phyloP scores from a whole-genome alignment of 2,888 invertebrate genomes.

The Fissipunctia ypsillon region DNA sequence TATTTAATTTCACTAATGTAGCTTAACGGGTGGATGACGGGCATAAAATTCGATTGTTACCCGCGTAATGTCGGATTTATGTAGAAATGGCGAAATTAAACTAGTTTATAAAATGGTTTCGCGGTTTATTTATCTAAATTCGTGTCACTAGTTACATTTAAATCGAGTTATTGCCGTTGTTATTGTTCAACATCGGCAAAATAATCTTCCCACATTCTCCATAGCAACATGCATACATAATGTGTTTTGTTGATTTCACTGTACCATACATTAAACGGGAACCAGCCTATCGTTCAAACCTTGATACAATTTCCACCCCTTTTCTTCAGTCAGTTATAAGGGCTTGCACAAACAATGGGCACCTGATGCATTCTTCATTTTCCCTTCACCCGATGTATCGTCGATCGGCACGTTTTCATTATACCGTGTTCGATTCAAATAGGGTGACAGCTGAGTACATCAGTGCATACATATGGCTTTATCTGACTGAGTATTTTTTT shows the following conservation, averaged over 20 bases:
- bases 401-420: constrained; percentile 56
- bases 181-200: not conserved
- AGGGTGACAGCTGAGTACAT: constrained; percentile 19
- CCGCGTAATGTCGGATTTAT: constrained; percentile 42
- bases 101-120: constrained; percentile 11
- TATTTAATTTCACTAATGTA: constrained; percentile 29
- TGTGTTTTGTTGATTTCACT: not conserved
- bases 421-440: constrained; percentile 51
- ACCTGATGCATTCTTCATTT: constrained; percentile 37
- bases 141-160: constrained; percentile 4
- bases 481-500: constrained; percentile 17
- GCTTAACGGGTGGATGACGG: not conserved
- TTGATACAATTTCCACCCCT: constrained; percentile 4
- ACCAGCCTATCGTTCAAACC: not conserved
- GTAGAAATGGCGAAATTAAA: constrained; percentile 38
- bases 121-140: constrained; percentile 11
- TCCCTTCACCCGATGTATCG: constrained; percentile 27
- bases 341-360: constrained; percentile 20
- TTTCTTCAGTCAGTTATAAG: constrained; percentile 28
- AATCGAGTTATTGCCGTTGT: constrained; percentile 2
- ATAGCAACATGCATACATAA: not conserved
- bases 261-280: not conserved
- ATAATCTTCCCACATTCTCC: not conserved
- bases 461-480: constrained; percentile 29
- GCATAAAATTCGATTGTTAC: constrained; percentile 34